Evolutionary conservation across 2,888 invertebrate genomes (phyloP).

Genomic region (Melolontha melolontha): DNA sequence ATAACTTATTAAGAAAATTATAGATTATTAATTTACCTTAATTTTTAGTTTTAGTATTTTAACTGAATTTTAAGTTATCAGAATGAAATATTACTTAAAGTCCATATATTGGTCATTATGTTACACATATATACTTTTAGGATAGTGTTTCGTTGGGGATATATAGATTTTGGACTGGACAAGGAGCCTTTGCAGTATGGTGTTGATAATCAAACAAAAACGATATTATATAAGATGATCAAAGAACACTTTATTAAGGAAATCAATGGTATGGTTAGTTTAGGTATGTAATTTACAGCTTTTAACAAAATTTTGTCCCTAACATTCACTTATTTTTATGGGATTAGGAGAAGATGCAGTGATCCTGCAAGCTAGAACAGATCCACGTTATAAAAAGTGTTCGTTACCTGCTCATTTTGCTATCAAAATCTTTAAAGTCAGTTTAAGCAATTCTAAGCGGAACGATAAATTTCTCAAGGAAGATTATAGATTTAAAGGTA

Average conservation of each 20-base stretch:
- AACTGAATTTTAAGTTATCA: too few relatives aligned
- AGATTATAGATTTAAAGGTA: constrained; percentile 89
- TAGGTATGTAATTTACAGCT: constrained; percentile 68
- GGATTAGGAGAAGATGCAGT: constrained; percentile 82
- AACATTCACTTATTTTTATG: neutral
- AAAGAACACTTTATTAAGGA: constrained; percentile 81
- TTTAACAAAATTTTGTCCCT: too few relatives aligned
- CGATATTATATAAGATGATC: constrained; percentile 88
- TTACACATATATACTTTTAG: constrained; percentile 57
- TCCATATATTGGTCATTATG: too few relatives aligned
- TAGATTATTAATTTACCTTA: too few relatives aligned
- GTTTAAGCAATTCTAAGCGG: constrained; percentile 92
- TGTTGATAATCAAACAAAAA: constrained; percentile 86
- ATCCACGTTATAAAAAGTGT: constrained; percentile 66
- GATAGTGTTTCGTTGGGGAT: too few relatives aligned
- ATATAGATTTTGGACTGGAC: constrained; percentile 62
- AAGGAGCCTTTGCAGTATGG: constrained; percentile 80
- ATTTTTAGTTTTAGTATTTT: too few relatives aligned
- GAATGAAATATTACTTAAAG: too few relatives aligned
- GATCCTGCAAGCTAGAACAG: constrained; percentile 85
- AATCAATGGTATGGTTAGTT: constrained; percentile 92
- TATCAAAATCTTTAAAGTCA: constrained; percentile 94
- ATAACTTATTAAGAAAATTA: too few relatives aligned
- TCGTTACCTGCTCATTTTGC: constrained; percentile 74
- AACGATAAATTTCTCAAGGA: constrained; percentile 94